Percentiles rank a stretch among this genome's conserved stretches.
phyloP scores from a whole-genome alignment of 1,140 invertebrate genomes.

The Cephus cinctus region DNA sequence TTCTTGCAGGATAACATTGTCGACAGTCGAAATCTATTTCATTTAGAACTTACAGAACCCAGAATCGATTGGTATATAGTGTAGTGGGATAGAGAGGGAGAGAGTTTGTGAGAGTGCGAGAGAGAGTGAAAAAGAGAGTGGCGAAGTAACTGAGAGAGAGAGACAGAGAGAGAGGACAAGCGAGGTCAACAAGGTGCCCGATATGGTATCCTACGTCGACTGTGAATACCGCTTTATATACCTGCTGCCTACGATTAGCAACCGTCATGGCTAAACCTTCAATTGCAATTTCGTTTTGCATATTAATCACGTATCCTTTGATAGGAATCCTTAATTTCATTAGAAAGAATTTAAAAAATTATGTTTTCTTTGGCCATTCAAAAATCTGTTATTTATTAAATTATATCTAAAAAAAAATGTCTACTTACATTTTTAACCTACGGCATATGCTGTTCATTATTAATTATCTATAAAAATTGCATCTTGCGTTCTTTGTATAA shows the following conservation, averaged over 20 bases:
- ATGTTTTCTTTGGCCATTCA: too few species aligned
- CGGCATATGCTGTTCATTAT: too few species aligned
- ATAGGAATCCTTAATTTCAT: too few species aligned
- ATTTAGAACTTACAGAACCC: too few species aligned
- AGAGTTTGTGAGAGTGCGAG: neutral
- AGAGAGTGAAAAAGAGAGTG: constrained; percentile 17
- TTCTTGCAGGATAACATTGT: constrained; percentile 24
- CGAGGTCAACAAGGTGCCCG: constrained; percentile 57
- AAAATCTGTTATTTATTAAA: too few species aligned
- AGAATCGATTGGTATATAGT: too few species aligned
- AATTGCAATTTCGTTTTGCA: constrained; percentile 30
- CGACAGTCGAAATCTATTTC: constrained; percentile 28
- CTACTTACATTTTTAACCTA: constrained; percentile 2
- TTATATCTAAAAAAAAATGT: constrained; percentile 10
- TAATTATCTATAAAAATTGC: too few species aligned
- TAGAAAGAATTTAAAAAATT: too few species aligned
- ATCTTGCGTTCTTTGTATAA: too few species aligned
- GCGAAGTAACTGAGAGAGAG: constrained; percentile 24
- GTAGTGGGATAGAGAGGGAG: too few species aligned
- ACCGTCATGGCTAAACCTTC: constrained; percentile 26
- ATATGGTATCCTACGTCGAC: constrained; percentile 53
- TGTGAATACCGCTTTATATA: constrained; percentile 44
- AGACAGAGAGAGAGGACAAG: constrained; percentile 46
- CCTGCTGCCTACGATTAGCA: constrained; percentile 44
- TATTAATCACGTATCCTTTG: too few species aligned